Evolutionary conservation across 2,113 vertebrate genomes (phyloP).

Genomic region (Microtus montanus): DNA sequence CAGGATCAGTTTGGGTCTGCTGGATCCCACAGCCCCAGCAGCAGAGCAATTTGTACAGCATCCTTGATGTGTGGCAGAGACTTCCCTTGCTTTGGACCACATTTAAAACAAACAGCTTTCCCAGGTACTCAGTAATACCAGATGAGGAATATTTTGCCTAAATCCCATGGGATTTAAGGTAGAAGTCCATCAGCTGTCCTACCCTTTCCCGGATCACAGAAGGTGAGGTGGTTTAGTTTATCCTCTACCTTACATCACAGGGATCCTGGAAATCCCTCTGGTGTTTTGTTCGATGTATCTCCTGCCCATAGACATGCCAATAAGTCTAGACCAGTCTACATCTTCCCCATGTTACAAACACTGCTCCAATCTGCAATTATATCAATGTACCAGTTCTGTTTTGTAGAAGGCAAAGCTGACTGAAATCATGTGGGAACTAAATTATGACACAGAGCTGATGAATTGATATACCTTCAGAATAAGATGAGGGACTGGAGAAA

Average conservation of each 20-base stretch:
- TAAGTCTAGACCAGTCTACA: background rate
- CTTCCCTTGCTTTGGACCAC: background rate
- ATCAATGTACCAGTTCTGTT: background rate
- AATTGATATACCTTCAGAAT: background rate
- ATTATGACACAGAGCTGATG: background rate
- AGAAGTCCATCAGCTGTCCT: background rate
- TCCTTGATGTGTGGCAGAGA: background rate
- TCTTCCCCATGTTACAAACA: background rate
- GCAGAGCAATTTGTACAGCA: background rate
- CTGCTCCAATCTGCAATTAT: background rate
- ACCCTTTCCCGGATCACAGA: background rate
- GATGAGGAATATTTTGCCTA: background rate
- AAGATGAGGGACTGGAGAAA: background rate
- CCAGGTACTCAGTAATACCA: background rate
- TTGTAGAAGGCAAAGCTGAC: background rate
- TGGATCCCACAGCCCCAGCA: background rate
- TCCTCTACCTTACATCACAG: background rate
- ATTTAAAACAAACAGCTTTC: background rate
- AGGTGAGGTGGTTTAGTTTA: constrained; percentile 20
- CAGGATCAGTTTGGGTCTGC: background rate
- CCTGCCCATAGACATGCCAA: background rate
- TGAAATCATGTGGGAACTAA: constrained; percentile 28
- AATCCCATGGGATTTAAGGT: background rate
- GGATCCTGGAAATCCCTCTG: background rate
- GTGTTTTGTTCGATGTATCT: background rate